These are phyloP conservation scores for Agraylea sexmaculata DNA, from an alignment of 1,140 invertebrate species.

Conservation along the genomic window DNA sequence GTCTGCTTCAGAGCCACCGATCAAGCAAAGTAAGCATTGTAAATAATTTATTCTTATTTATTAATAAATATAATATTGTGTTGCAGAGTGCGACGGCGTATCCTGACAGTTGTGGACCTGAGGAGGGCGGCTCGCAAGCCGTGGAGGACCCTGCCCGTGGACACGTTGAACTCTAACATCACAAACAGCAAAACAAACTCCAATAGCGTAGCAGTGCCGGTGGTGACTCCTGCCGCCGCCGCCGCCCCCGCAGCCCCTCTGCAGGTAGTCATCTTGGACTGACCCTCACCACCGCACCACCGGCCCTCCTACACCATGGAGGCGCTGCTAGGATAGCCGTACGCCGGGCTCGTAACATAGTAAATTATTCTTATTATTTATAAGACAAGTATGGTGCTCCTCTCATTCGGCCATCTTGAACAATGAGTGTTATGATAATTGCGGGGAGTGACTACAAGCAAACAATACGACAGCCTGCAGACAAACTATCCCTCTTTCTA, in stretches of 20 bases:
- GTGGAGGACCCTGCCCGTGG: constrained; percentile 57
- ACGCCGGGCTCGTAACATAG: constrained; percentile 14
- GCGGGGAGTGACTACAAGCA: too few species aligned
- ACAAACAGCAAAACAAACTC: constrained; percentile 19
- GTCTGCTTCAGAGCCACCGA: constrained; percentile 89
- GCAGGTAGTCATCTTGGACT: constrained; percentile 60
- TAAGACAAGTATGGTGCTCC: too few species aligned
- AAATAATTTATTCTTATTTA: too few species aligned
- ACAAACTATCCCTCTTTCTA: too few species aligned
- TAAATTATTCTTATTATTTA: constrained; percentile 29
- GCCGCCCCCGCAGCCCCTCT: constrained; percentile 23
- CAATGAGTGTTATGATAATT: too few species aligned
- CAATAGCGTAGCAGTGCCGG: constrained; percentile 21
- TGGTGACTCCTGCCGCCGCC: constrained; percentile 24
- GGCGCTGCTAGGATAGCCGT: constrained; percentile 43
- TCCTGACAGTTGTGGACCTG: constrained; percentile 67
- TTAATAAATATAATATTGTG: constrained; percentile 1
- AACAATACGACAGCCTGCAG: too few species aligned
- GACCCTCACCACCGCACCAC: constrained; percentile 40
- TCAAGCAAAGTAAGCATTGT: too few species aligned
- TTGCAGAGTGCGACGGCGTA: constrained; percentile 69
- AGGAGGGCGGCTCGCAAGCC: constrained; percentile 82
- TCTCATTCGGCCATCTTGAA: too few species aligned
- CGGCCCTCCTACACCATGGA: constrained; percentile 49
- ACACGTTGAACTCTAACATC: constrained; percentile 29